Conservation (phyloP, 2,888 invertebrate genomes). For the Agrochola lota region DNA sequence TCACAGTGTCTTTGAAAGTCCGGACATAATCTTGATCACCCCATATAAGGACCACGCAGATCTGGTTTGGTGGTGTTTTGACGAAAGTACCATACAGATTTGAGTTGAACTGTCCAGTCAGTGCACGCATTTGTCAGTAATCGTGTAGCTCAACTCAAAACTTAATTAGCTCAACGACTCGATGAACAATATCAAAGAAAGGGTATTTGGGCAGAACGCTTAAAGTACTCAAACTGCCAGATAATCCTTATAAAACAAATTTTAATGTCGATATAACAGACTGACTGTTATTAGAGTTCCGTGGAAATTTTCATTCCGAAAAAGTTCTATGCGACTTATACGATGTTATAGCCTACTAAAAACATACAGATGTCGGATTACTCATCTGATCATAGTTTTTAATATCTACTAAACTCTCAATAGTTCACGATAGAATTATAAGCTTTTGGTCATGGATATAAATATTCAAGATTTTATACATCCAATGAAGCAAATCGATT, state of each 20-base stretch:
- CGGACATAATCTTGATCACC: too few species aligned
- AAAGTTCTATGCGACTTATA: background rate
- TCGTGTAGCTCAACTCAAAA: background rate
- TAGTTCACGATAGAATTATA: constrained; percentile 29
- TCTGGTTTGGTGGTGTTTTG: too few species aligned
- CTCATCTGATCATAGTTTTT: constrained; percentile 10
- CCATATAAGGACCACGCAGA: too few species aligned
- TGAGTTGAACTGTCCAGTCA: too few species aligned
- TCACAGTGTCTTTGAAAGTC: too few species aligned
- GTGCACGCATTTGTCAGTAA: background rate
- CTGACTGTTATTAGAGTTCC: background rate
- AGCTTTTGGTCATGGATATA: constrained; percentile 39
- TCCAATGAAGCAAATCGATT: constrained; percentile 48
- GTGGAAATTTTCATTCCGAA: too few species aligned
- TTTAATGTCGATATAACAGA: background rate
- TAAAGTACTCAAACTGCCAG: background rate
- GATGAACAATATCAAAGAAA: background rate
- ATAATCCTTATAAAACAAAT: background rate
- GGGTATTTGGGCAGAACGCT: background rate
- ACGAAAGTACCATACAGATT: too few species aligned
- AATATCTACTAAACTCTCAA: constrained; percentile 13
- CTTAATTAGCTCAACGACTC: background rate
- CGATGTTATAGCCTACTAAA: background rate
- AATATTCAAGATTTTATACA: constrained; percentile 49
- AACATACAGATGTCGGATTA: constrained; percentile 8